Percentiles rank a stretch among this genome's conserved stretches.
Conservation (phyloP, 2,113 vertebrate genomes). For the Actinemys pallida region DNA sequence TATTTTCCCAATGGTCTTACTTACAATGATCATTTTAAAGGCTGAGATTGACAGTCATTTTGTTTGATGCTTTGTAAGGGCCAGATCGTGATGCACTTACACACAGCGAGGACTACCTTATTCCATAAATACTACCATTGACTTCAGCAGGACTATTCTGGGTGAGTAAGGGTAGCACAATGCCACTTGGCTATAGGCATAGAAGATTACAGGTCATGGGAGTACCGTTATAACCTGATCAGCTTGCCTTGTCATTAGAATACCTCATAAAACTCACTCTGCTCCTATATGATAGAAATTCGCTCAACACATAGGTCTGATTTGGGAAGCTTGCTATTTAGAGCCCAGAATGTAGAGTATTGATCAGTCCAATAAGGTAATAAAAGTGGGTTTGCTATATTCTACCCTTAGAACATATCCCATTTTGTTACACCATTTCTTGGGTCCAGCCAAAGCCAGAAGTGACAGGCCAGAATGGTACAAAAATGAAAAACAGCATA, state of each 20-base stretch:
- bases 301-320: neutral
- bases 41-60: neutral
- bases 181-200: neutral
- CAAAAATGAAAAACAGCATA: neutral
- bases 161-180: neutral
- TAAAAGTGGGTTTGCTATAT: neutral
- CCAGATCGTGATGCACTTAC: neutral
- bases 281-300: neutral
- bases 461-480: neutral
- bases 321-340: neutral
- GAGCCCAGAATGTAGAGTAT: neutral
- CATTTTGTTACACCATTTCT: neutral
- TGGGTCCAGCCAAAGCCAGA: neutral
- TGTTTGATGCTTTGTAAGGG: neutral
- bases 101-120: neutral
- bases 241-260: neutral
- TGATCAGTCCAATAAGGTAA: constrained; percentile 8
- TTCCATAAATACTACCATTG: neutral
- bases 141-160: neutral
- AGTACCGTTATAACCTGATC: neutral
- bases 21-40: constrained; percentile 19
- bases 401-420: neutral
- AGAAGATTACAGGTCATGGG: neutral
- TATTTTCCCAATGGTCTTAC: neutral
- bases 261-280: neutral